phyloP scores from a whole-genome alignment of 2,113 vertebrate genomes.

The Lepisosteus osseus region DNA sequence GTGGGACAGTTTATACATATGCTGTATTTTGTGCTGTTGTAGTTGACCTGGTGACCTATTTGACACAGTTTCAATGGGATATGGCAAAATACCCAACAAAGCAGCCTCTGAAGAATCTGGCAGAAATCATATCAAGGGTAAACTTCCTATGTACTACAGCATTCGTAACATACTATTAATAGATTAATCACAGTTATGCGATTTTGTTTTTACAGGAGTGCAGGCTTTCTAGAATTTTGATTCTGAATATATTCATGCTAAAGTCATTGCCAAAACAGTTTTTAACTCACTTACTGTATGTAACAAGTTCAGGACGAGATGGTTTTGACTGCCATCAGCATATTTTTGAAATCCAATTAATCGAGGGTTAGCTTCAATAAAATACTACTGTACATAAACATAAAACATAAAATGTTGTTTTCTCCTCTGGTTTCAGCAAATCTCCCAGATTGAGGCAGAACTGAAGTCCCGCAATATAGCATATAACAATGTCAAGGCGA shows the following conservation, averaged over 20 bases:
- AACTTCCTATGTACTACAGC: background rate
- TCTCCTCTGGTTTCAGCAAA: conserved; percentile 66
- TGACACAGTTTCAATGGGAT: conserved; percentile 93
- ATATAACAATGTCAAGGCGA: conserved; percentile 75
- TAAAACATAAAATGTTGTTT: background rate
- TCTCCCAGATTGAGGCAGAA: conserved; percentile 82
- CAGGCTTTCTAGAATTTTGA: no score
- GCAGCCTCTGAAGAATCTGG: conserved; percentile 78
- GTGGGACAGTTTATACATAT: conserved; percentile 5
- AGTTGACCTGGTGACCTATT: conserved; percentile 83
- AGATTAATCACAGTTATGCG: no score
- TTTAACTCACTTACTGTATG: no score
- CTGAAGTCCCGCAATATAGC: conserved; percentile 72
- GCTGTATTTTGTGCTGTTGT: conserved; percentile 23
- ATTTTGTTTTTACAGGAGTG: no score
- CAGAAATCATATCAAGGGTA: conserved; percentile 88
- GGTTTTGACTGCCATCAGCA: no score
- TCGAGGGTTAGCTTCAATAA: no score
- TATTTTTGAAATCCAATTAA: no score
- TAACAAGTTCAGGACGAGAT: no score
- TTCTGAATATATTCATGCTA: no score
- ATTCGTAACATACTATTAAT: no score
- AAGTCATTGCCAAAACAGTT: no score
- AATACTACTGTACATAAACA: no score
- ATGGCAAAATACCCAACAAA: conserved; percentile 89